Evolutionary conservation across 2,888 invertebrate species (phyloP).

Genomic region (Muschampia plurimacula): DNA sequence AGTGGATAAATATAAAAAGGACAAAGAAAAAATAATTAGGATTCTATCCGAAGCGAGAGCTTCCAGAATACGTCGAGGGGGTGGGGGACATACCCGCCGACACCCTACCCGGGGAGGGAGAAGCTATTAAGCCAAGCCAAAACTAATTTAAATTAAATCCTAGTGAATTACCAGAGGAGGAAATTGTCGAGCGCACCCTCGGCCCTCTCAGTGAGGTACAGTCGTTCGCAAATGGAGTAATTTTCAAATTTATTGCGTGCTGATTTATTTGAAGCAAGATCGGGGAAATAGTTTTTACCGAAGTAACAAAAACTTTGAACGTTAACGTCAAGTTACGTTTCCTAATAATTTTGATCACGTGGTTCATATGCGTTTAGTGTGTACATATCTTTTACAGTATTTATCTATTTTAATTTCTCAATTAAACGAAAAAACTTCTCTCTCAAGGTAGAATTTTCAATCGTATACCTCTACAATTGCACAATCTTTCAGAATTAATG

Average conservation of each 20-base stretch:
- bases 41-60: conserved; percentile 47
- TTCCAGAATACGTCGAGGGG: conserved; percentile 72
- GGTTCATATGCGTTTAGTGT: too few relatives aligned
- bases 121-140: conserved; percentile 95
- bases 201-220: conserved; percentile 74
- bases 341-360: too few relatives aligned
- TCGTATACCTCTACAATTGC: too few relatives aligned
- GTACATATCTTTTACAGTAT: too few relatives aligned
- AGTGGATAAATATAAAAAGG: conserved; percentile 40
- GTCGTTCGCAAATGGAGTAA: conserved; percentile 48
- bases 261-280: not conserved
- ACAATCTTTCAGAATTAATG: too few relatives aligned
- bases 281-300: not conserved
- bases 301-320: too few relatives aligned
- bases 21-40: conserved; percentile 46
- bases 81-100: conserved; percentile 69
- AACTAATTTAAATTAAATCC: conserved; percentile 92
- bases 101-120: conserved; percentile 78
- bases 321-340: too few relatives aligned
- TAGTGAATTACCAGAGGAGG: conserved; percentile 89
- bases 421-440: too few relatives aligned
- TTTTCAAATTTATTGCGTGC: conserved; percentile 21
- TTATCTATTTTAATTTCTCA: too few relatives aligned
- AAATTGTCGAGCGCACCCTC: conserved; percentile 85
- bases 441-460: too few relatives aligned